A percentile compares a stretch with the other conserved stretches of the same genome.
phyloP scores from a whole-genome alignment of 2,113 vertebrate genomes.

The Odocoileus hemionus region DNA sequence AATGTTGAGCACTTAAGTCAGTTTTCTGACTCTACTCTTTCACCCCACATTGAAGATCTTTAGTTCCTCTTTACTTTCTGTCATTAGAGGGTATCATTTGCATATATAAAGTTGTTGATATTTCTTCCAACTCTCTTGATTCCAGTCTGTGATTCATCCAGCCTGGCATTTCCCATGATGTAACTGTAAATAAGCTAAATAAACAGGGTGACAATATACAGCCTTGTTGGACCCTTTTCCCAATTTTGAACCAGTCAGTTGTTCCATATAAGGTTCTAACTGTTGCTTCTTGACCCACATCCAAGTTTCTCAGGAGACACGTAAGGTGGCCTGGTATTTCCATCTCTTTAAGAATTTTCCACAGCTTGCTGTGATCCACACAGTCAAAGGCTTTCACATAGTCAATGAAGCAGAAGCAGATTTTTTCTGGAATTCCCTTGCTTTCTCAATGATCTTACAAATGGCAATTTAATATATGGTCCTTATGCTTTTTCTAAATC shows the following conservation, averaged over 20 bases:
- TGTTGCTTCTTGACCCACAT: neutral
- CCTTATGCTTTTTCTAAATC: neutral
- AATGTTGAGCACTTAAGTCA: neutral
- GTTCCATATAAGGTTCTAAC: neutral
- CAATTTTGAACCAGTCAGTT: neutral
- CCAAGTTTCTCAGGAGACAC: neutral
- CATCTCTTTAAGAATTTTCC: neutral
- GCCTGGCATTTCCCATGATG: neutral
- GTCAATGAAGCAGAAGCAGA: neutral
- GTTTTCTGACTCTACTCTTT: neutral
- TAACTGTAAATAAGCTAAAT: neutral
- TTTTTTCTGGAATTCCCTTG: neutral
- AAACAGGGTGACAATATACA: neutral
- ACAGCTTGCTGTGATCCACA: neutral
- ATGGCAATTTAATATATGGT: neutral
- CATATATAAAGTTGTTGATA: neutral
- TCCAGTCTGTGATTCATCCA: neutral
- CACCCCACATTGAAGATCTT: neutral
- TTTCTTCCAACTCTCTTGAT: neutral
- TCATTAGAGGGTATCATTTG: neutral
- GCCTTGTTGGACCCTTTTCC: neutral
- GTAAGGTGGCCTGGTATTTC: neutral
- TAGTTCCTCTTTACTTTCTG: neutral
- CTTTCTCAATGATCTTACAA: neutral
- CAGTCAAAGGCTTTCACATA: neutral